Evolutionary conservation across 2,888 invertebrate species (phyloP).

Genomic region (Caenorhabditis doughertyi): DNA sequence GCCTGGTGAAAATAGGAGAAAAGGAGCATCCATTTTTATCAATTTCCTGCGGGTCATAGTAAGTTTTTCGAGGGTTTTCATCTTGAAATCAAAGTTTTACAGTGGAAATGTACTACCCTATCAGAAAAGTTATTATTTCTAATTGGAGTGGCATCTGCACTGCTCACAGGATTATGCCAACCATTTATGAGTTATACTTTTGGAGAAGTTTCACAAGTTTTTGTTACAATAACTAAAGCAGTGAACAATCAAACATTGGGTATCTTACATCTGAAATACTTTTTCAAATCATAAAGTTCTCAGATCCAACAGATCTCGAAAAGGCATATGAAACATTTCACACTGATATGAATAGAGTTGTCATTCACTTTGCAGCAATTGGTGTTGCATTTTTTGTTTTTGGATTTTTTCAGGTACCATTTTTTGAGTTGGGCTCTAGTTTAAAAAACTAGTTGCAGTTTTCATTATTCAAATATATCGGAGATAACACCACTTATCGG

Average conservation of each 20-base stretch:
- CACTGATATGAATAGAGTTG: slow-evolving; percentile 41
- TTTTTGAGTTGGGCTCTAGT: neutral
- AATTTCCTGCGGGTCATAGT: slow-evolving; percentile 4
- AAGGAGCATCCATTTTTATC: neutral
- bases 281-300: neutral
- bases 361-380: slow-evolving; percentile 39
- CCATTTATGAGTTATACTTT: slow-evolving; percentile 65
- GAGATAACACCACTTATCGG: slow-evolving; percentile 84
- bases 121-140: slow-evolving; percentile 69
- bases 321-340: slow-evolving; percentile 45
- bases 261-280: too few species aligned
- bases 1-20: neutral
- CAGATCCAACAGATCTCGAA: slow-evolving; percentile 52
- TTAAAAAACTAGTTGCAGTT: slow-evolving; percentile 18
- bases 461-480: slow-evolving; percentile 82
- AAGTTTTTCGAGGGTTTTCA: neutral
- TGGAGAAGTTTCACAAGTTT: slow-evolving; percentile 61
- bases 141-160: slow-evolving; percentile 63
- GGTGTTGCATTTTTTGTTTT: slow-evolving; percentile 36
- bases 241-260: slow-evolving; percentile 46
- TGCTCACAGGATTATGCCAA: slow-evolving; percentile 67
- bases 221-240: slow-evolving; percentile 54
- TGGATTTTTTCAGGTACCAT: slow-evolving; percentile 41
- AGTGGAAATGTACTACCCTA: slow-evolving; percentile 69
- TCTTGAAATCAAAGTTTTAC: slow-evolving; percentile 2